phyloP scores from a whole-genome alignment of 1,140 invertebrate genomes.

The Oncopodura yosiiana region DNA sequence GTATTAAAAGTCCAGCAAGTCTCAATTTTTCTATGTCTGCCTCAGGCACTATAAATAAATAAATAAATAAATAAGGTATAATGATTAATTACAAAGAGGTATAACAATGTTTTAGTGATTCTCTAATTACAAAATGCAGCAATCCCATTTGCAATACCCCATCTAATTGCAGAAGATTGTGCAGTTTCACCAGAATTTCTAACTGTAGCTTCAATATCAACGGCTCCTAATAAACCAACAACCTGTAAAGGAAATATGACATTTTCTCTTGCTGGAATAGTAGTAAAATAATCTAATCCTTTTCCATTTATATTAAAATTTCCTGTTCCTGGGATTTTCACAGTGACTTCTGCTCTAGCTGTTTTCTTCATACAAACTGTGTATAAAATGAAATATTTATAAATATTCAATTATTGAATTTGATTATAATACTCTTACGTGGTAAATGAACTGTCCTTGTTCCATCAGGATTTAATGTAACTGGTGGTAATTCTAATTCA shows the following conservation, averaged over 20 bases:
- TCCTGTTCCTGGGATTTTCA: slow-evolving; percentile 66
- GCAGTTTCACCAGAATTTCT: slow-evolving; percentile 52
- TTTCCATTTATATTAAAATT: slow-evolving; percentile 69
- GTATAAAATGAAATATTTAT: slow-evolving; percentile 34
- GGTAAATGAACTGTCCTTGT: slow-evolving; percentile 29
- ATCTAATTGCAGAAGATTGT: slow-evolving; percentile 74
- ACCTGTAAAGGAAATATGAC: slow-evolving; percentile 79
- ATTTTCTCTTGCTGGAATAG: slow-evolving; percentile 15
- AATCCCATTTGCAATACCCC: slow-evolving; percentile 68
- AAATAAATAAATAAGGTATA: not conserved
- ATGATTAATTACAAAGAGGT: not conserved
- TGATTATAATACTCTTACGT: slow-evolving; percentile 18
- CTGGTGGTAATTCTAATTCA: slow-evolving; percentile 39
- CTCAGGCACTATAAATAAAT: slow-evolving; percentile 5
- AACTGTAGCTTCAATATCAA: slow-evolving; percentile 72
- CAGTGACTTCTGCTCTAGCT: slow-evolving; percentile 54
- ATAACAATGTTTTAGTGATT: not conserved
- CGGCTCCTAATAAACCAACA: slow-evolving; percentile 58
- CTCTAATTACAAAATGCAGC: slow-evolving; percentile 58
- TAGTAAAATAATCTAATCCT: slow-evolving; percentile 29
- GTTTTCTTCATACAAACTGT: slow-evolving; percentile 62
- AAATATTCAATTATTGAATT: not conserved
- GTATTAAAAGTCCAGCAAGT: slow-evolving; percentile 78
- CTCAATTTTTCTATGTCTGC: slow-evolving; percentile 65
- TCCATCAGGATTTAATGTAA: slow-evolving; percentile 32